These are phyloP conservation scores for Serripes groenlandicus DNA, from an alignment of 2,888 invertebrate genomes.

Conservation along the genomic window DNA sequence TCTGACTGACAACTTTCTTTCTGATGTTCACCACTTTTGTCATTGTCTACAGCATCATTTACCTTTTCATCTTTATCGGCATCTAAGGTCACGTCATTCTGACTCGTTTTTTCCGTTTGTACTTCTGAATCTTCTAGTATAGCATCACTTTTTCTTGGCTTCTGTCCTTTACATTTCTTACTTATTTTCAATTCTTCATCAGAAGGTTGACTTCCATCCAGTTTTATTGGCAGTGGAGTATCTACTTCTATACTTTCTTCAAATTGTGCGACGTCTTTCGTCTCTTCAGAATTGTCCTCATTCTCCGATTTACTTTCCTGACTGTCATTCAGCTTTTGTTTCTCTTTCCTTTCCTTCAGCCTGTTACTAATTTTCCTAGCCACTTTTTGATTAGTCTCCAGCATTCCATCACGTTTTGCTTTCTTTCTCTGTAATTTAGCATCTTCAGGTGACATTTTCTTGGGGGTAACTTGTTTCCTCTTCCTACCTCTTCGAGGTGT, in stretches of 20 bases:
- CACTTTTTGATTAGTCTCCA: not conserved
- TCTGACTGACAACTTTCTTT: not conserved
- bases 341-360: slow-evolving; percentile 37
- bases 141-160: not conserved
- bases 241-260: not conserved
- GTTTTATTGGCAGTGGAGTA: not conserved
- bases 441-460: slow-evolving; percentile 66
- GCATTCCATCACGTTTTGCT: not conserved
- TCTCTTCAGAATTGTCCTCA: not conserved
- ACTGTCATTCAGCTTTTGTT: not conserved
- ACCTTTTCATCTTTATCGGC: not conserved
- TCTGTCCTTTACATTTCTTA: not conserved
- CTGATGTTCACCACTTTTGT: not conserved
- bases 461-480: slow-evolving; percentile 73
- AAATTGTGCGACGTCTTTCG: not conserved
- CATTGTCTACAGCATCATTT: not conserved
- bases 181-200: not conserved
- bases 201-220: not conserved
- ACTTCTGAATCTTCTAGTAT: not conserved
- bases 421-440: slow-evolving; percentile 24
- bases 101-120: not conserved
- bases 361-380: slow-evolving; percentile 27
- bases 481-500: slow-evolving; percentile 33
- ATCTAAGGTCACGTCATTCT: no score
- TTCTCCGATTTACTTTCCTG: not conserved